Evolutionary conservation across 2,888 invertebrate species (phyloP).

Genomic region (Thecophora atra): DNA sequence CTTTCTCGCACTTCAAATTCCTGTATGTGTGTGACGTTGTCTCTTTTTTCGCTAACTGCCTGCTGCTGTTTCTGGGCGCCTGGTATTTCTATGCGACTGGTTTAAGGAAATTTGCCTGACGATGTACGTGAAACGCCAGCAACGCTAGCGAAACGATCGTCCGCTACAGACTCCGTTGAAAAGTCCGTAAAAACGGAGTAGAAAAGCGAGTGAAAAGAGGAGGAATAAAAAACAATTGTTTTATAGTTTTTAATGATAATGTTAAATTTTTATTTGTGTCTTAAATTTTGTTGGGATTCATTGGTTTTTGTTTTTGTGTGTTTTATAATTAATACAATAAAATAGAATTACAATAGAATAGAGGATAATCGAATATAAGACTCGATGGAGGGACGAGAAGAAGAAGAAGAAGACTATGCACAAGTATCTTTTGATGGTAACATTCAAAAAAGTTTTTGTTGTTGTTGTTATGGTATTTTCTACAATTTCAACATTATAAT

Average conservation of each 20-base stretch:
- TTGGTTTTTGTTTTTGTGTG: slow-evolving; percentile 24
- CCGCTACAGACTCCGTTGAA: too few relatives aligned
- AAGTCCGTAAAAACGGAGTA: too few relatives aligned
- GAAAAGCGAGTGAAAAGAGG: too few relatives aligned
- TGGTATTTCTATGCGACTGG: too few relatives aligned
- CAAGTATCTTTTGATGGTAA: slow-evolving; percentile 4
- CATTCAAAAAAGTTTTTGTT: slow-evolving; percentile 11
- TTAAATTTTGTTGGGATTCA: slow-evolving; percentile 31
- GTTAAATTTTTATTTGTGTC: slow-evolving; percentile 34
- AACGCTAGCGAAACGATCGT: too few relatives aligned
- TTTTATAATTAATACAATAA: slow-evolving; percentile 11
- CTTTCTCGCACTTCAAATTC: too few relatives aligned
- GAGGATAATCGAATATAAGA: neutral
- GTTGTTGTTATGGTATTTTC: neutral
- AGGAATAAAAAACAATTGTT: neutral
- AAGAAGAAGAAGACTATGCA: slow-evolving; percentile 11
- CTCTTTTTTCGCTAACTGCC: too few relatives aligned
- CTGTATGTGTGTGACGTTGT: too few relatives aligned
- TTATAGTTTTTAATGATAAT: slow-evolving; percentile 24
- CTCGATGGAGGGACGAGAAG: slow-evolving; percentile 1
- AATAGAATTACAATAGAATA: slow-evolving; percentile 12
- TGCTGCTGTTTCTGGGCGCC: too few relatives aligned
- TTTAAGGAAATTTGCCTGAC: too few relatives aligned
- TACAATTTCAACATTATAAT: slow-evolving; percentile 9
- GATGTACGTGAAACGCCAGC: too few relatives aligned